Percentiles rank a stretch among this genome's conserved stretches.
Evolutionary conservation across 2,113 vertebrate species (phyloP).

Genomic region (Lophochroa leadbeateri): DNA sequence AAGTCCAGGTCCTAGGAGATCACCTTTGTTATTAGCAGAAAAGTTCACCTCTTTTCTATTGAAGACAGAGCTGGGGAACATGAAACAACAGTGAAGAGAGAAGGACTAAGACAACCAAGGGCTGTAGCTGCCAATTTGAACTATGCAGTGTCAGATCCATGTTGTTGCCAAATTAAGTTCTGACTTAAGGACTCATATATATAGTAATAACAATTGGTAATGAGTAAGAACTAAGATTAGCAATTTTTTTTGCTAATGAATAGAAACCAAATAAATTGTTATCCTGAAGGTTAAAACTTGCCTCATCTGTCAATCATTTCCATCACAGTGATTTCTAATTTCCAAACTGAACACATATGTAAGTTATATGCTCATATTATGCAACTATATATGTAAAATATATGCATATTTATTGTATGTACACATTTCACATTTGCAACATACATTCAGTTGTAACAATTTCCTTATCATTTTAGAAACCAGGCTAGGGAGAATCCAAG

Average conservation of each 20-base stretch:
- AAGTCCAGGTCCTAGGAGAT: not conserved
- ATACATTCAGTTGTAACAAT: not conserved
- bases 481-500: not conserved
- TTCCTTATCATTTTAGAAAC: not conserved
- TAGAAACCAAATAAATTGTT: not conserved
- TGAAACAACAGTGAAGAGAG: not conserved
- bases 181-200: not conserved
- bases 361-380: rapidly evolving
- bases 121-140: not conserved
- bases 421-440: not conserved
- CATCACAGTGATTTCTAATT: not conserved
- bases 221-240: not conserved
- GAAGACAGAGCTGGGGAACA: not conserved
- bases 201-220: not conserved
- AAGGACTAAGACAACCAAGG: not conserved
- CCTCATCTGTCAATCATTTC: not conserved
- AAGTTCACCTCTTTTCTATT: not conserved
- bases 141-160: not conserved
- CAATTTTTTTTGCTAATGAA: not conserved
- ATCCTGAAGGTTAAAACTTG: not conserved
- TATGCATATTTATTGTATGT: not conserved
- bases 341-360: not conserved
- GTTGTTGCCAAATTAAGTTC: not conserved
- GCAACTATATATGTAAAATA: not conserved
- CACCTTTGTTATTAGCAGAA: not conserved